These are phyloP conservation scores for Parotia lawesii DNA, from an alignment of 2,113 vertebrate genomes.

Conservation along the genomic window DNA sequence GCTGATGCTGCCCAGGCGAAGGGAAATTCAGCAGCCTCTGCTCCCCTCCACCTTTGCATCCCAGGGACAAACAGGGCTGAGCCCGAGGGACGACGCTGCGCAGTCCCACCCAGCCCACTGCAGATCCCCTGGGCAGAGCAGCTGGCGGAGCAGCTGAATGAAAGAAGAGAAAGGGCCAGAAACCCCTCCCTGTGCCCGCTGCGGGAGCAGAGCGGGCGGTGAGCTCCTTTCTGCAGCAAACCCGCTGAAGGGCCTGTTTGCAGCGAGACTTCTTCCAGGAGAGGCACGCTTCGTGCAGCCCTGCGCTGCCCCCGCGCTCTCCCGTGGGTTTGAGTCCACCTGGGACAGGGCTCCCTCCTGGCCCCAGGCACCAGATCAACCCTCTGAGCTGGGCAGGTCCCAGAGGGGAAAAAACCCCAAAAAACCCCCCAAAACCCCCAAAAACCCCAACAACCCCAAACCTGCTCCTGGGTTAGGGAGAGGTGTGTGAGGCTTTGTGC, in stretches of 20 bases:
- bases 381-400: accelerated
- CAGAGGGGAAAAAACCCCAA: too few species aligned
- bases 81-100: background rate
- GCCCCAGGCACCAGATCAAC: accelerated
- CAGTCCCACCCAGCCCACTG: background rate
- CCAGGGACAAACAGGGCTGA: too few species aligned
- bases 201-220: too few species aligned
- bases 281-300: accelerated
- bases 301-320: background rate
- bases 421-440: background rate
- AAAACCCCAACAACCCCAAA: background rate
- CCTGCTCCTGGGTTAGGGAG: accelerated
- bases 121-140: background rate
- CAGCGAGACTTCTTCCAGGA: background rate
- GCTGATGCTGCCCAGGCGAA: background rate
- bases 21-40: background rate
- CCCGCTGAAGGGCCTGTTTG: background rate
- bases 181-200: background rate
- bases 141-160: background rate
- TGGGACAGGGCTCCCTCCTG: background rate
- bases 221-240: background rate
- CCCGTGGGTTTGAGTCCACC: background rate
- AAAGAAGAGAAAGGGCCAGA: background rate
- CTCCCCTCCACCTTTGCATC: background rate
- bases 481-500: accelerated